Evolutionary conservation across 2,888 invertebrate genomes (phyloP).

Genomic region (Formica aserva): DNA sequence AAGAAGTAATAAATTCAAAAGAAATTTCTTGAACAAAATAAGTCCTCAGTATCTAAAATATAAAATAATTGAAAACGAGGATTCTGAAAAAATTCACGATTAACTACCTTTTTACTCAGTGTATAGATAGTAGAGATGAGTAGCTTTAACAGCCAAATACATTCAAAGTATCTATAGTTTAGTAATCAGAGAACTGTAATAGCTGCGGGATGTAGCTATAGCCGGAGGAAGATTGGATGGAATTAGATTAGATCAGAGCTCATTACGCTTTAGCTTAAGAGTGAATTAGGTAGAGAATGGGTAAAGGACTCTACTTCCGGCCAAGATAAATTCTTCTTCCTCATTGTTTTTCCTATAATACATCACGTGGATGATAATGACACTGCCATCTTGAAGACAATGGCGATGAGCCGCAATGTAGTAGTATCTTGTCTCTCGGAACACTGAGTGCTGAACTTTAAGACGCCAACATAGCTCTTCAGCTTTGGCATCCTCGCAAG

Average conservation of each 20-base stretch:
- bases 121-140: slow-evolving; percentile 30
- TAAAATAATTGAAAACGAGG: not conserved
- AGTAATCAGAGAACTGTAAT: slow-evolving; percentile 58
- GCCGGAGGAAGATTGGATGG: slow-evolving; percentile 66
- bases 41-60: not conserved
- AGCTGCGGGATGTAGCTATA: slow-evolving; percentile 60
- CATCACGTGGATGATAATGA: slow-evolving; percentile 60
- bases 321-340: slow-evolving; percentile 51
- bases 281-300: slow-evolving; percentile 67
- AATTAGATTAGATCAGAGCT: slow-evolving; percentile 76
- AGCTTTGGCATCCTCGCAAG: slow-evolving; percentile 36
- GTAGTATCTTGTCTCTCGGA: slow-evolving; percentile 35
- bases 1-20: not conserved
- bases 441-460: slow-evolving; percentile 25
- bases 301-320: slow-evolving; percentile 6
- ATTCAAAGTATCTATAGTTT: slow-evolving; percentile 61
- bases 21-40: not conserved
- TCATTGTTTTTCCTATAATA: slow-evolving; percentile 68
- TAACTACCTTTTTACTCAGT: not conserved
- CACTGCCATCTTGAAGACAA: slow-evolving; percentile 47
- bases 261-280: slow-evolving; percentile 70
- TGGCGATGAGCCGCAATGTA: slow-evolving; percentile 35
- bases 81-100: not conserved
- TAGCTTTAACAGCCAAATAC: slow-evolving; percentile 52
- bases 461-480: slow-evolving; percentile 16